Base-by-base conservation (phyloP, 2,888 invertebrate genomes). In the Itoplectis maculator region DNA sequence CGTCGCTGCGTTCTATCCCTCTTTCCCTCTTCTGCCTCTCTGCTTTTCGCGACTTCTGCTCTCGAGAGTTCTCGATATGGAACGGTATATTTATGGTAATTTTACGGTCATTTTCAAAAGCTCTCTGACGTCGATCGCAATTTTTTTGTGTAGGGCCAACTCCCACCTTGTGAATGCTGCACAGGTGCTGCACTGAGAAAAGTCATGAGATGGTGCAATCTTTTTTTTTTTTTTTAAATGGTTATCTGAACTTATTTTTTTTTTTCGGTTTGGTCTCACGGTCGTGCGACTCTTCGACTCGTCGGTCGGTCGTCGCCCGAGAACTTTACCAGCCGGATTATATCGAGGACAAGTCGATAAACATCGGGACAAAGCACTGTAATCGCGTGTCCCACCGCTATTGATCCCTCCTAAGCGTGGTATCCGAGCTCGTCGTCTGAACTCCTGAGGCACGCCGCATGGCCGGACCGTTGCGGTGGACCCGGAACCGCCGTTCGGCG, bases 401-500 rank as follows among this genome's bases (percentile, higher is more conserved):
- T 81, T 69, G 78, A 81, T 69, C 69, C 59, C 23, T 18, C 42
- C 61, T 51, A 65, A 78, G 66, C 72, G 37, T 47, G 49, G 35
- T 49, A 69, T 47, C 73, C 23, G 45, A 56, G 77, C 20, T 37
- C 45, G 73, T 72, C 45, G n/a, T 72, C 54, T 61, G 45, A 76
- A 73, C 68, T 70, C 35, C 63, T 68, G 45, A 68, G 68, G 66
- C 35, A 45, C 23, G 59, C 72, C 72, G 51, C 63, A 54, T 13
- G 35, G 47, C 59, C 45, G 18, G 68, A 77, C 54, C 47, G 59
- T 66, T 81, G 73, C 65, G 81, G 81, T 69, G 51, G 18, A 42
- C 69, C 61, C 42, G 51, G 47, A 29, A 80, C 54, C 75, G 70
- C 68, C 54, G 59, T 66, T 49, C 70, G 45, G 68, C 15, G 77